Base-by-base conservation (phyloP, 2,888 invertebrate genomes). In the Pogonocherus hispidulus region DNA sequence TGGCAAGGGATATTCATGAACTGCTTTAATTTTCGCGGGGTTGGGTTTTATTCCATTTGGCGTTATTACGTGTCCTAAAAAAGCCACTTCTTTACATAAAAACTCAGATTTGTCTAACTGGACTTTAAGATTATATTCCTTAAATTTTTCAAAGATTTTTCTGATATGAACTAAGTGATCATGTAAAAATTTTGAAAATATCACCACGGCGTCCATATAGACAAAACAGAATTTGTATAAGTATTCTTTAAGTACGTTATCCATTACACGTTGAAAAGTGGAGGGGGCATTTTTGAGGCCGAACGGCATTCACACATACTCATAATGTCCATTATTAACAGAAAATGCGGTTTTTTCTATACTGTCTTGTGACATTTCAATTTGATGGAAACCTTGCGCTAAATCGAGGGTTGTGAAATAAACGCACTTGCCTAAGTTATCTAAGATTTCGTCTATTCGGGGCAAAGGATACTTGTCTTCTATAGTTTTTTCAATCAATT, bases 301-400 rank as follows among this genome's bases (percentile, higher is more conserved):
- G 67, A 80, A 77, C 1, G 75, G 75, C 76, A 81, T 75, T 2
- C 74, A 54, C 5, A 71, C 55, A 57, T 74, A 81, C 60, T 80
- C 77, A 37, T 59, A 80, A 19, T 78, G 71, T 2, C 79, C 78
- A 51, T 70, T 62, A 9, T 71, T 72, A 4, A 76, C 73, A 3
- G 67, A 69, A 60, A 81, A 80, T 1, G 77, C 77, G 0, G 81
- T 81, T 73, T 78, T 80, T 37, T 66, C 32, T 41, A 75, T 74
- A 11, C 64, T 66, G 67, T 71, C 6, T 1, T 66, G 65, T 51
- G 69, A 35, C 68, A 78, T 71, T 56, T 75, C 75, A 6, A 82
- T 76, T 66, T 83, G 82, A 35, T 77, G 77, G 32, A 79, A 81
- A 6, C 78, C 80, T 27, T 69, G 72, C 35, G 69, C 76, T 8